Conservation (phyloP, 2,797 vertebrate species). For the Spea hammondii region DNA sequence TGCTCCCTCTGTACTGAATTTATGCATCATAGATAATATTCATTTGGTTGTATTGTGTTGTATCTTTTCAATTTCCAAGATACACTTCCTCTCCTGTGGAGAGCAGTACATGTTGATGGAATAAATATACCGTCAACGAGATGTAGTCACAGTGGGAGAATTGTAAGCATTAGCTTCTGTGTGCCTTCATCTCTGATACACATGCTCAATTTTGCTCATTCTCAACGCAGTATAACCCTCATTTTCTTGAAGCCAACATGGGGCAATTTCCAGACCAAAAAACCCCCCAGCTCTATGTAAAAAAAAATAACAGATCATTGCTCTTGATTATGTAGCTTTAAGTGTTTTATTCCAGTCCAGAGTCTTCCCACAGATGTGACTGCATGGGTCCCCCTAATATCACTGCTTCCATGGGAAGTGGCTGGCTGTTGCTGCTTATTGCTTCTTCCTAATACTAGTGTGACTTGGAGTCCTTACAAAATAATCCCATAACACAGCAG, state of each 20-base stretch:
- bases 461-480: neutral
- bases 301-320: constrained; percentile 23
- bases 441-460: constrained; percentile 2
- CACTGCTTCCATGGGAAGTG: neutral
- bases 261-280: constrained; percentile 17
- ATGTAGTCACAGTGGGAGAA: constrained; percentile 50
- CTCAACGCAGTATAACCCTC: constrained; percentile 26
- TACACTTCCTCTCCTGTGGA: constrained; percentile 49
- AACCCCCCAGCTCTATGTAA: neutral
- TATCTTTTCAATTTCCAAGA: constrained; percentile 54
- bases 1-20: constrained; percentile 37
- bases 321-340: constrained; percentile 16
- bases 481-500: constrained; percentile 3
- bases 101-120: constrained; percentile 48
- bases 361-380: neutral
- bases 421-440: constrained; percentile 5
- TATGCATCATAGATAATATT: constrained; percentile 53
- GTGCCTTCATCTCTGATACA: constrained; percentile 7
- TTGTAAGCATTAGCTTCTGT: constrained; percentile 37
- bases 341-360: constrained; percentile 24
- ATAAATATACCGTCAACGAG: constrained; percentile 52
- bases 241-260: constrained; percentile 1
- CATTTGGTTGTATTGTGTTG: constrained; percentile 52
- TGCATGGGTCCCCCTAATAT: constrained; percentile 6
- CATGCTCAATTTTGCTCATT: constrained; percentile 11